phyloP scores from a whole-genome alignment of 1,140 invertebrate species.

The Drosophila kanapiae region DNA sequence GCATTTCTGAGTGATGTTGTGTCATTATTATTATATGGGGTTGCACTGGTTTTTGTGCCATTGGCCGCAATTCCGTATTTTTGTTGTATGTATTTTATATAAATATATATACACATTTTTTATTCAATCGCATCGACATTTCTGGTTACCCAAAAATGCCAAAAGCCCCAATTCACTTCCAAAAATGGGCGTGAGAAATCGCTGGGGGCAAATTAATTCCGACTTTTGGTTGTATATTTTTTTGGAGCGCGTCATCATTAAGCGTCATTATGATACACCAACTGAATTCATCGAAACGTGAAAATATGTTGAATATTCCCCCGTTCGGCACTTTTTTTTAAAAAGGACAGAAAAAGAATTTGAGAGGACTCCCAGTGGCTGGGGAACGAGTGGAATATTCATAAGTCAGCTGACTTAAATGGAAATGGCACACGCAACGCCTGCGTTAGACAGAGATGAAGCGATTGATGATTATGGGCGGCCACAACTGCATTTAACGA shows the following conservation, averaged over 20 bases:
- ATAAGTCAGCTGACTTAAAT: conserved; percentile 27
- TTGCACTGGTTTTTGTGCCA: conserved; percentile 43
- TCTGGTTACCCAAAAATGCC: conserved; percentile 39
- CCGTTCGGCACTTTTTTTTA: neutral
- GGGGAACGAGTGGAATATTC: conserved; percentile 6
- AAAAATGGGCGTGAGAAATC: conserved; percentile 75
- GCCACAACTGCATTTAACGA: conserved; percentile 35
- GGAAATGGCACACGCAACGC: conserved; percentile 1
- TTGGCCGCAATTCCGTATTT: conserved; percentile 22
- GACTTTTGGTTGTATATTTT: conserved; percentile 15
- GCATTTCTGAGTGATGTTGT: conserved; percentile 1
- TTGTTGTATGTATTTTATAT: neutral
- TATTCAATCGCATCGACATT: conserved; percentile 19
- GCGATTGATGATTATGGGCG: conserved; percentile 11
- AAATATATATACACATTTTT: conserved; percentile 1
- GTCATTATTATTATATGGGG: conserved; percentile 13
- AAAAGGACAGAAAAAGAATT: neutral
- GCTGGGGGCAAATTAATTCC: conserved; percentile 35
- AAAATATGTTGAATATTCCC: conserved; percentile 25
- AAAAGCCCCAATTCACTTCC: conserved; percentile 17
- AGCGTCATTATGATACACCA: conserved; percentile 51
- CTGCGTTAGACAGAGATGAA: neutral
- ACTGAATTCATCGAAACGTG: conserved; percentile 13
- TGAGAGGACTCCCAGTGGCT: neutral
- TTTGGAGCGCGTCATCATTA: conserved; percentile 48